Conservation (phyloP, 2,113 vertebrate species). For the Chaetura pelagica region DNA sequence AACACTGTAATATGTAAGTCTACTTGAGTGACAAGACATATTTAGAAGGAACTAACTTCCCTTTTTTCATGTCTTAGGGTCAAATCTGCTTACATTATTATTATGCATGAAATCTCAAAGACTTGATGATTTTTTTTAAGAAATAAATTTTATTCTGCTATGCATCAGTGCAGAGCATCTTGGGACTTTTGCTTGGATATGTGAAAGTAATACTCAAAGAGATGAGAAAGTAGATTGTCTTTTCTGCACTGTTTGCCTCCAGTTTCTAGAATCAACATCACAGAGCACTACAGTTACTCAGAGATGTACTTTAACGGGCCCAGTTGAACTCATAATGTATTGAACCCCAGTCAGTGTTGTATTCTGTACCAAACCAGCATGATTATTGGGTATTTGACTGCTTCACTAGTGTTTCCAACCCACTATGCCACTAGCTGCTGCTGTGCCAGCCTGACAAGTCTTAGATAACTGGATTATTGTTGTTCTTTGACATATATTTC, state of each 20-base stretch:
- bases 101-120: not conserved
- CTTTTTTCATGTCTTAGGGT: not conserved
- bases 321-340: not conserved
- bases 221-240: not conserved
- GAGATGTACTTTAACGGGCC: not conserved
- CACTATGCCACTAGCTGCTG: not conserved
- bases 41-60: not conserved
- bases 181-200: not conserved
- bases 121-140: not conserved
- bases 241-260: not conserved
- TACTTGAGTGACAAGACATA: not conserved
- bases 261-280: not conserved
- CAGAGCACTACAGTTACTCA: not conserved
- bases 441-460: conserved; percentile 7
- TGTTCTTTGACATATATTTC: conserved; percentile 20
- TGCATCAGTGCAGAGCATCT: not conserved
- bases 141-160: not conserved
- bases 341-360: not conserved
- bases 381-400: not conserved
- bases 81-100: not conserved
- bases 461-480: not conserved
- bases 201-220: not conserved
- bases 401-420: not conserved
- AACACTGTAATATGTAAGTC: not conserved
- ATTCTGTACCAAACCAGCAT: not conserved